Evolutionary conservation across 2,888 invertebrate species (phyloP).

Genomic region (Nephrotoma guestfalica): DNA sequence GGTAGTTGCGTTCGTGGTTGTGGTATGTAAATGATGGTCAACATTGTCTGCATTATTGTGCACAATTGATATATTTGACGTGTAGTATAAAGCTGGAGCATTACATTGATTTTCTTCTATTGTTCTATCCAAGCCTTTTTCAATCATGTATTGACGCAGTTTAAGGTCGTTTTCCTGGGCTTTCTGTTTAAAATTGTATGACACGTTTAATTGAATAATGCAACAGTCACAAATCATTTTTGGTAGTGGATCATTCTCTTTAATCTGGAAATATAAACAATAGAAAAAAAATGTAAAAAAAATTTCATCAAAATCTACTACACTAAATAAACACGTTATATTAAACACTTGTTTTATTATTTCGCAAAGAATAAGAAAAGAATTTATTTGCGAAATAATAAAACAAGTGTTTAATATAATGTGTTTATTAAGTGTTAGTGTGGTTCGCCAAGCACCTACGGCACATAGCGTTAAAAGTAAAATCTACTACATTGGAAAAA

Average conservation of each 20-base stretch:
- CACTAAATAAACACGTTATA: too few species aligned
- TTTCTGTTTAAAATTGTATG: constrained; percentile 15
- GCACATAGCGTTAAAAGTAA: too few species aligned
- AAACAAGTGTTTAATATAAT: too few species aligned
- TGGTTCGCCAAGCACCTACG: too few species aligned
- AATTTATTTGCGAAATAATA: too few species aligned
- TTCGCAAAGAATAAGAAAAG: too few species aligned
- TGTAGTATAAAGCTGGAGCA: neutral
- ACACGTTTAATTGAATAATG: constrained; percentile 16
- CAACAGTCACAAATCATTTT: constrained; percentile 15
- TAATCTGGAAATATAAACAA: constrained; percentile 12
- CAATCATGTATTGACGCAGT: constrained; percentile 16
- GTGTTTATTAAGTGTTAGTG: too few species aligned
- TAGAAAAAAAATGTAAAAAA: neutral
- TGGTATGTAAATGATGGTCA: neutral
- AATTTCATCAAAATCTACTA: neutral
- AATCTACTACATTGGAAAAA: neutral
- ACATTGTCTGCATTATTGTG: neutral
- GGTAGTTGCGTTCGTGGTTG: neutral
- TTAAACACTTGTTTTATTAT: too few species aligned
- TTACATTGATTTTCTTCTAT: neutral
- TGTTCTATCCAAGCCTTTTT: constrained; percentile 11
- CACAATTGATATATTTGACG: neutral
- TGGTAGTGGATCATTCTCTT: constrained; percentile 15
- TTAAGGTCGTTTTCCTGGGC: constrained; percentile 15